Evolutionary conservation across 2,888 invertebrate genomes (phyloP), one percentile per base, ranked within the genome.

Genomic region (Cryptops parisi): DNA sequence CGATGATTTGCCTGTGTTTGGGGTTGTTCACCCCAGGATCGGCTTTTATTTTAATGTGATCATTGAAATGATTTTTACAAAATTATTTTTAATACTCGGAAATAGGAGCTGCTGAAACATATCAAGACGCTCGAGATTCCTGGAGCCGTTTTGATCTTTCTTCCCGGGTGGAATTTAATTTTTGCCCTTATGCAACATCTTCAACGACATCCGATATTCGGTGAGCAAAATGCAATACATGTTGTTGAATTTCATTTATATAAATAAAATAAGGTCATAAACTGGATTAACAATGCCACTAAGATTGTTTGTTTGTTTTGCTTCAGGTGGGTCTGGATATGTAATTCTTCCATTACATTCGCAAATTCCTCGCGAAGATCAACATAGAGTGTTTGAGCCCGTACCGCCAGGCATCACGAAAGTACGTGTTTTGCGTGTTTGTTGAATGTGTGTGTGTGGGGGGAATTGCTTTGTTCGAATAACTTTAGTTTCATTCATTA

Each of bases 91-190:
- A 22, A 9, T 19, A 26, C 24, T 40, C 50, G 22, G 23, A 62
- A 64, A 25, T 59, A 73, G 73, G 73, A 83, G 0, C 68, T 97
- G 0, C 62, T 77, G 27, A 64, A 64, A 40, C 72, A 77, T 63
- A 74, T 77, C 57, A 65, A 68, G 56, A 58, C 60, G 1, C 61
- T 73, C 59, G 72, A 73, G 1, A 74, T 79, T 26, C 80, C 82
- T 0, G 97, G 97, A 0, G 90, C 97, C 0, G 81, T 97, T 1
- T 73, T 97, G 1, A 75, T 97, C 2, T 98, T 97, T 68, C 73
- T 97, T 0, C 94, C 97, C 0, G 97, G 97, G 0, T 97, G 97
- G 97, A 94, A 91, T 72, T 73, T 93, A 15, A 98, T 98, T 63
- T 91, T 91, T 70, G 83, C 87, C 0, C 73, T 96, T 49, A 82